phyloP scores from a whole-genome alignment of 2,888 invertebrate species.

The Hyppa rectilinea region DNA sequence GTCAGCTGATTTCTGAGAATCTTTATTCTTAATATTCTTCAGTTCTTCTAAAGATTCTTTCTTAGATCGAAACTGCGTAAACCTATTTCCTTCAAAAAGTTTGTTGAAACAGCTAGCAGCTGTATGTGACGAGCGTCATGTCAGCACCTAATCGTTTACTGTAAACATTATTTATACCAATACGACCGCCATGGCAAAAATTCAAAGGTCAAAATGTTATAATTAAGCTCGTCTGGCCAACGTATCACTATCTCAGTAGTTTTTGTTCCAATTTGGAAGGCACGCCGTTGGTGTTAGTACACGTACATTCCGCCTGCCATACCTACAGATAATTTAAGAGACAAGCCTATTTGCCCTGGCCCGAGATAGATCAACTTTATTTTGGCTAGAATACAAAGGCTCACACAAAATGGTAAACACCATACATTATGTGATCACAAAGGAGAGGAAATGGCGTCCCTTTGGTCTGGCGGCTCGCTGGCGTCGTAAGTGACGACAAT shows the following conservation, averaged over 20 bases:
- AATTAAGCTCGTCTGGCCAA: neutral
- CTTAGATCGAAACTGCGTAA: constrained; percentile 41
- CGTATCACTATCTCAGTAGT: no score
- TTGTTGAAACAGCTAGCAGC: constrained; percentile 3
- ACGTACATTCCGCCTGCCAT: neutral
- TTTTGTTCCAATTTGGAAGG: neutral
- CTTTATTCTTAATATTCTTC: constrained; percentile 34
- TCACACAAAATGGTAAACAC: constrained; percentile 30
- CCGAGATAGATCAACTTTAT: constrained; percentile 28
- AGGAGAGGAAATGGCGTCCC: constrained; percentile 41
- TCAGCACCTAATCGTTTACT: neutral
- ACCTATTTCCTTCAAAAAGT: constrained; percentile 2
- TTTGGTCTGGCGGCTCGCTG: constrained; percentile 6
- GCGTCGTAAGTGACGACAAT: constrained; percentile 35
- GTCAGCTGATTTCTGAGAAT: constrained; percentile 4
- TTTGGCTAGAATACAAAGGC: constrained; percentile 18
- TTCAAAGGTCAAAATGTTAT: neutral
- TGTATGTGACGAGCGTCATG: neutral
- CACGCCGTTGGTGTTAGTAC: no score
- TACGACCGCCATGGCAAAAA: neutral
- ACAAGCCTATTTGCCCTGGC: neutral
- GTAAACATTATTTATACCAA: neutral
- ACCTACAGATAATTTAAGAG: neutral
- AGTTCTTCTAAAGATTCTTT: constrained; percentile 43
- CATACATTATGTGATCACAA: constrained; percentile 48